Percentiles rank a stretch among this genome's conserved stretches.
Evolutionary conservation across 2,888 invertebrate species (phyloP).

Genomic region (Galerucella pusilla): DNA sequence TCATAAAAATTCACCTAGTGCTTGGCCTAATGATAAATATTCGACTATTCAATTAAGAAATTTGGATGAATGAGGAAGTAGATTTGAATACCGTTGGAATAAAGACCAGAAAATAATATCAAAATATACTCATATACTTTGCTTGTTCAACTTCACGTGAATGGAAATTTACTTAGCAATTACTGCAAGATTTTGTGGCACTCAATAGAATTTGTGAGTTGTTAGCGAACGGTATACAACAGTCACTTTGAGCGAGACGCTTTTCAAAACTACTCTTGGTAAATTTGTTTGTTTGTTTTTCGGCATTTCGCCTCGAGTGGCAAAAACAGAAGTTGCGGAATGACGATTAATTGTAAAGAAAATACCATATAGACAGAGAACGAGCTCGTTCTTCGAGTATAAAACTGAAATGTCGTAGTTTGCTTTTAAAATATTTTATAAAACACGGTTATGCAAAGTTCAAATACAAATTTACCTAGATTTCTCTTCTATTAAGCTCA

Average conservation of each 20-base stretch:
- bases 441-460: too few relatives aligned
- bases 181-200: conserved; percentile 9
- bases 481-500: too few relatives aligned
- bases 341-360: conserved; percentile 22
- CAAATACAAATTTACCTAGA: too few relatives aligned
- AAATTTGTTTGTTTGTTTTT: conserved; percentile 26
- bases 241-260: conserved; percentile 19
- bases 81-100: too few relatives aligned
- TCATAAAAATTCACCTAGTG: too few relatives aligned
- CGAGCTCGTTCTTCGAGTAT: background rate
- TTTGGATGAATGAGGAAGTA: too few relatives aligned
- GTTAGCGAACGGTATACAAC: conserved; percentile 20
- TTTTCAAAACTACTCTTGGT: conserved; percentile 24
- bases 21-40: too few relatives aligned
- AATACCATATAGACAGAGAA: conserved; percentile 8
- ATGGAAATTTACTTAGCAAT: conserved; percentile 26
- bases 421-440: background rate
- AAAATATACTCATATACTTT: background rate
- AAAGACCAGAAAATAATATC: background rate
- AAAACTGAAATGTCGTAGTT: background rate
- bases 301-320: conserved; percentile 18
- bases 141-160: background rate
- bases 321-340: conserved; percentile 11
- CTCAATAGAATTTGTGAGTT: conserved; percentile 15
- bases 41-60: too few relatives aligned